Percentiles rank a stretch among this genome's conserved stretches.
phyloP scores from a whole-genome alignment of 2,113 vertebrate genomes.

The Sinosuthora webbiana region DNA sequence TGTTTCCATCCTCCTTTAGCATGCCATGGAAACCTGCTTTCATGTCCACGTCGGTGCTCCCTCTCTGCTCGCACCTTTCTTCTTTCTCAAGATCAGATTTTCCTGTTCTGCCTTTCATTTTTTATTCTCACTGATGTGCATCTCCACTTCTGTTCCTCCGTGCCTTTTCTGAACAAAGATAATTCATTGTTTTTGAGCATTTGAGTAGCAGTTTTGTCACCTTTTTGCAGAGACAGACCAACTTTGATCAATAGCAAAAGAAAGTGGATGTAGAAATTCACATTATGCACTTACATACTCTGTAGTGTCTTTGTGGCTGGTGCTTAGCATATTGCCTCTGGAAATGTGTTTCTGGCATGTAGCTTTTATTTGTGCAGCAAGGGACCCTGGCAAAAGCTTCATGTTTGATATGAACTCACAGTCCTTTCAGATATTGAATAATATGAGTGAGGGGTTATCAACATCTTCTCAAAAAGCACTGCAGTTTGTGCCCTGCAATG shows the following conservation, averaged over 20 bases:
- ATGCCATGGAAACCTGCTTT: background rate
- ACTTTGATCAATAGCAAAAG: background rate
- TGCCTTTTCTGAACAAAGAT: background rate
- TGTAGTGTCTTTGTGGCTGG: background rate
- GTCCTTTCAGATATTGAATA: background rate
- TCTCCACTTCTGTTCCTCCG: background rate
- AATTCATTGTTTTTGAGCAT: background rate
- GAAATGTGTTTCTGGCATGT: background rate
- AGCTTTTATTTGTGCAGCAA: background rate
- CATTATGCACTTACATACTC: background rate
- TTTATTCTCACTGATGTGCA: background rate
- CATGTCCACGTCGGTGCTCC: background rate
- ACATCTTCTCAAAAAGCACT: background rate
- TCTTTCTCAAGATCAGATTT: background rate
- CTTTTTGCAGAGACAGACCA: background rate
- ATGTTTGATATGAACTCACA: background rate
- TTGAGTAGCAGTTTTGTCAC: background rate
- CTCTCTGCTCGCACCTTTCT: background rate
- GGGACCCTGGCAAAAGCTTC: background rate
- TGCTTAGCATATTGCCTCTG: background rate
- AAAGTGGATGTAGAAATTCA: background rate
- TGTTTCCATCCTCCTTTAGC: background rate
- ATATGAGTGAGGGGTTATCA: background rate
- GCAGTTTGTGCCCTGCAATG: background rate
- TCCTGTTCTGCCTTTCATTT: background rate